phyloP scores from a whole-genome alignment of 2,888 invertebrate genomes.

The Acleris laterana region DNA sequence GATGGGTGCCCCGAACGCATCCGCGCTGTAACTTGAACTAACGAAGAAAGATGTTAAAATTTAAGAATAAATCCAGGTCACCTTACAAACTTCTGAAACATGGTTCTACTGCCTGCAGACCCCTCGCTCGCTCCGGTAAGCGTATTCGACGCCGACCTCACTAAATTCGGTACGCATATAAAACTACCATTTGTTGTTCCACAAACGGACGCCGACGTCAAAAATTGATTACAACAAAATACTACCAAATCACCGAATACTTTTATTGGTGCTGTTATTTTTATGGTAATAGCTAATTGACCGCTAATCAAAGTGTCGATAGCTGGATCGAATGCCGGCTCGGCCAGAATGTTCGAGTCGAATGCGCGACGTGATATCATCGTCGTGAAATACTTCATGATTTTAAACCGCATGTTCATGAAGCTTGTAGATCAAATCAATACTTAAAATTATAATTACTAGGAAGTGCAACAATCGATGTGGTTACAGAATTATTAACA shows the following conservation, averaged over 20 bases:
- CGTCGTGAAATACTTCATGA: constrained; percentile 44
- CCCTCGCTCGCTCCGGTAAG: constrained; percentile 58
- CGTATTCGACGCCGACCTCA: constrained; percentile 67
- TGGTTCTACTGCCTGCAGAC: constrained; percentile 37
- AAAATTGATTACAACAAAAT: constrained; percentile 83
- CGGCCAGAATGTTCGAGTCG: constrained; percentile 48
- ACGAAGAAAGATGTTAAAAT: too few relatives aligned
- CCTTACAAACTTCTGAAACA: not conserved
- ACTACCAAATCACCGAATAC: constrained; percentile 79
- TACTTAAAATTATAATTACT: not conserved
- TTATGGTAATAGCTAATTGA: constrained; percentile 78
- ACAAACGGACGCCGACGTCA: constrained; percentile 79
- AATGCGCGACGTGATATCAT: constrained; percentile 55
- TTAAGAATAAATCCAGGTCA: not conserved
- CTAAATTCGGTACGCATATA: constrained; percentile 82
- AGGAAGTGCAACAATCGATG: not conserved
- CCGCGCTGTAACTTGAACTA: too few relatives aligned
- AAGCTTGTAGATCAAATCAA: constrained; percentile 12
- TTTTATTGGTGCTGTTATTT: constrained; percentile 76
- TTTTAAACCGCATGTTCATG: constrained; percentile 15
- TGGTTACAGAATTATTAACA: too few relatives aligned
- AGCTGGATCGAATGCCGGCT: constrained; percentile 38
- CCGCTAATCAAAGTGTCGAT: constrained; percentile 66
- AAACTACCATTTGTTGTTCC: constrained; percentile 72
- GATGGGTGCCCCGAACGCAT: too few relatives aligned